phyloP scores from a whole-genome alignment of 2,797 vertebrate genomes.

The Lepidocolaptes lacrymiger region DNA sequence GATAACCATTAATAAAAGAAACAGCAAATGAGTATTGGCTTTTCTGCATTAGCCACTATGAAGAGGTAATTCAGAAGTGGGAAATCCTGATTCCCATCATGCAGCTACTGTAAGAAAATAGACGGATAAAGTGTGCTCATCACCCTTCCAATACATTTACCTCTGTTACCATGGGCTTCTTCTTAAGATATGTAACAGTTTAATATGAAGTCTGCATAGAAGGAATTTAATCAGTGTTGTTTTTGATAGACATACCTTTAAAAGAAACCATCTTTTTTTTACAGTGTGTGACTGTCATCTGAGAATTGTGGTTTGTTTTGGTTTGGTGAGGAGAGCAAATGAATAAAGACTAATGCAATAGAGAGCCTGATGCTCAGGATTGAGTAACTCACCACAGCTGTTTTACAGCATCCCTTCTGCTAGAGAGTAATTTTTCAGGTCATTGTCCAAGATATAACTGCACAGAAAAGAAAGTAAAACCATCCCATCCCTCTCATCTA shows the following conservation, averaged over 20 bases:
- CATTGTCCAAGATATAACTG: not conserved
- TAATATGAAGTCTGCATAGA: not conserved
- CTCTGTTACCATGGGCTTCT: not conserved
- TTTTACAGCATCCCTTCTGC: not conserved
- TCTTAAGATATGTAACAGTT: not conserved
- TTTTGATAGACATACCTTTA: not conserved
- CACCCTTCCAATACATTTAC: not conserved
- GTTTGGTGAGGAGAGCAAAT: not conserved
- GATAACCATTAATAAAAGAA: not conserved
- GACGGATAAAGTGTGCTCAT: not conserved
- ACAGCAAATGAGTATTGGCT: not conserved
- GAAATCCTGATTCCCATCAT: not conserved
- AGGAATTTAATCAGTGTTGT: not conserved
- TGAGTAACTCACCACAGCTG: not conserved
- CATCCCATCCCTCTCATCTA: not conserved
- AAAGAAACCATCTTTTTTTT: not conserved
- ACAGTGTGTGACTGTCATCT: not conserved
- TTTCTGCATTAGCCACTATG: not conserved
- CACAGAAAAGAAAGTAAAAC: not conserved
- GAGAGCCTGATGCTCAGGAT: not conserved
- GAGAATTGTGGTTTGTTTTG: not conserved
- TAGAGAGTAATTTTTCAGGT: not conserved
- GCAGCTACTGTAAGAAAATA: not conserved
- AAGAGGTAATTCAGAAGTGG: not conserved
- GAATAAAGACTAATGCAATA: not conserved